A percentile compares a stretch with the other conserved stretches of the same genome.
These are phyloP conservation scores for Trichogramma dendrolimi DNA, from an alignment of 2,888 invertebrate species.

Conservation along the genomic window DNA sequence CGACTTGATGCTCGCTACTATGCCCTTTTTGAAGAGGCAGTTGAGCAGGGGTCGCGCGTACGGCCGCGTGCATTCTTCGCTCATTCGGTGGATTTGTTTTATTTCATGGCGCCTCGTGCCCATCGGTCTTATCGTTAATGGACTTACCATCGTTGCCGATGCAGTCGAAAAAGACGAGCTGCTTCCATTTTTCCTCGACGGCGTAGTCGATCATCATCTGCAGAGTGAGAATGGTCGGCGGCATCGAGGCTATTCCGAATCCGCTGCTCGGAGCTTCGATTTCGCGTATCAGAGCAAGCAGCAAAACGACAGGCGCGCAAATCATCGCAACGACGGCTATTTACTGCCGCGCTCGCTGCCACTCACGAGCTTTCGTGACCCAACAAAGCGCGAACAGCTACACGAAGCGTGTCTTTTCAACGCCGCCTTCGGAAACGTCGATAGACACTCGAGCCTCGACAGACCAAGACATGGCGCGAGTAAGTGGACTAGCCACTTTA, in stretches of 20 bases:
- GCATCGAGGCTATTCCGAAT: constrained; percentile 26
- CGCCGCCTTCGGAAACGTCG: too few relatives aligned
- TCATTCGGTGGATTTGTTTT: background rate
- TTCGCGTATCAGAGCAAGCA: constrained; percentile 15
- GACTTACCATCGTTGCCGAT: constrained; percentile 34
- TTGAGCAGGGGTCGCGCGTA: constrained; percentile 42
- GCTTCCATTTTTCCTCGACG: constrained; percentile 57
- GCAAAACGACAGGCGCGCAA: background rate
- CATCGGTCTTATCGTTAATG: constrained; percentile 12
- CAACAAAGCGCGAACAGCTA: too few relatives aligned
- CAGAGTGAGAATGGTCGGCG: constrained; percentile 45
- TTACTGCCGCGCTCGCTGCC: too few relatives aligned
- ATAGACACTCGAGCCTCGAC: too few relatives aligned
- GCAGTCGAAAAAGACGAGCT: constrained; percentile 54
- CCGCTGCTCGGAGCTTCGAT: constrained; percentile 1
- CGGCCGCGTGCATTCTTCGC: constrained; percentile 32
- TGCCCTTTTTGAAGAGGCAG: constrained; percentile 41
- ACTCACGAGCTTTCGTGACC: too few relatives aligned
- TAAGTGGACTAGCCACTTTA: too few relatives aligned
- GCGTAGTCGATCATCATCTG: constrained; percentile 57
- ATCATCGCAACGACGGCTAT: background rate
- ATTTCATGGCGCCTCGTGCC: background rate
- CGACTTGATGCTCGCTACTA: constrained; percentile 43
- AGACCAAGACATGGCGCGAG: too few relatives aligned
- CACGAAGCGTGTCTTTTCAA: too few relatives aligned